Evolutionary conservation across 1,140 invertebrate species (phyloP), one percentile per base, ranked within the genome.

Genomic region (Aphis gossypii): DNA sequence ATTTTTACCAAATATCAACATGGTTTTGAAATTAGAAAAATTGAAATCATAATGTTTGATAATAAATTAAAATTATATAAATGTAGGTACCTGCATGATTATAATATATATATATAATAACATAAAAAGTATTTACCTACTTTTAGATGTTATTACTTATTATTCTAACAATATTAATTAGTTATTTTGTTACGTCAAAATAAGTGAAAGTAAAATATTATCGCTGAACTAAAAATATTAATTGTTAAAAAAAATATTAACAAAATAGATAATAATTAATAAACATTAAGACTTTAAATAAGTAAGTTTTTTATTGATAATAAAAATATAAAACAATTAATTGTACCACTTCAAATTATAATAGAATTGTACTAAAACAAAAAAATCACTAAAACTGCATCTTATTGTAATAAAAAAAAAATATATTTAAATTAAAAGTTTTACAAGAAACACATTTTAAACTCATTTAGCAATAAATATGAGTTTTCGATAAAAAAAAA

Each of bases 131-230:
- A n/a, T 76, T 14, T 76, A n/a, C 30, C 60, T n/a, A n/a, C 0
- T 76, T 76, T 35, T 76, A 11, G 30, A 76, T n/a, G 60, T 76
- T 76, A 76, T 51, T 51, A 18, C 48, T 51, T 51, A 51, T 76
- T 76, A n/a, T 76, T 76, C 5, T n/a, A n/a, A 68, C 11, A 68
- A n/a, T 68, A n/a, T n/a, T 76, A 1, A 76, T 14, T 76, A 76
- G 60, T 76, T 68, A n/a, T 76, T n/a, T n/a, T 76, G 18, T 76
- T 76, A 76, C n/a, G n/a, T n/a, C n/a, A n/a, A 76, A n/a, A 76
- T 76, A 76, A 76, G n/a, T n/a, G 30, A 76, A 76, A 76, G 60
- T 76, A 76, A n/a, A 76, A 76, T 51, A 51, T 76, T 76, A n/a
- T 76, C 14, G n/a, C n/a, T 76, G n/a, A 76, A 5, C 14, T n/a